Evolutionary conservation across 2,113 vertebrate genomes (phyloP).

Genomic region (Phylloscopus whistleri): DNA sequence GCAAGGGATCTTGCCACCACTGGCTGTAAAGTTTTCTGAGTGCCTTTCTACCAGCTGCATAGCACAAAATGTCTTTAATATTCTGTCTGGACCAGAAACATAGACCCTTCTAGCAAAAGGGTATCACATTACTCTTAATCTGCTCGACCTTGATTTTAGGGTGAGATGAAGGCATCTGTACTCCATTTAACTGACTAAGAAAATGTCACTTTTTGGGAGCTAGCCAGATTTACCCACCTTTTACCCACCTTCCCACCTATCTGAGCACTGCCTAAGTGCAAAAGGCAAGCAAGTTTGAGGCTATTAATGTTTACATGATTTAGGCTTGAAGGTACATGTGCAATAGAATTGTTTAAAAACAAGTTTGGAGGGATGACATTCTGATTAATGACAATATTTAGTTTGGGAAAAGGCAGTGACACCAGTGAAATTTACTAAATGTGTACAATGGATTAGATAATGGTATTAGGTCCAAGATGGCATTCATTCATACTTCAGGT

Average conservation of each 20-base stretch:
- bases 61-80: background rate
- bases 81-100: background rate
- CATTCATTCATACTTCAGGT: background rate
- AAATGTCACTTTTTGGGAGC: background rate
- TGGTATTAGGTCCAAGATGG: background rate
- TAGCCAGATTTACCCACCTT: background rate
- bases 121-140: conserved; percentile 15
- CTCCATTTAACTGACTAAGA: conserved; percentile 25
- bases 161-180: conserved; percentile 22
- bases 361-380: background rate
- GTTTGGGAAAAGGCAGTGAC: background rate
- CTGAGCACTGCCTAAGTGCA: background rate
- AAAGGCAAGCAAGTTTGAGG: background rate
- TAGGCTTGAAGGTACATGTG: background rate
- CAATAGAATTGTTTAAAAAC: background rate
- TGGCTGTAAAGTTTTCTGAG: background rate
- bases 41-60: background rate
- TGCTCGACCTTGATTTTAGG: conserved; percentile 33
- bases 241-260: background rate
- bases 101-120: background rate
- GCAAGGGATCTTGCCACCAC: background rate
- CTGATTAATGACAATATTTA: background rate
- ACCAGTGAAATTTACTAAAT: background rate
- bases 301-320: background rate
- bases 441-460: background rate